A percentile compares a stretch with the other conserved stretches of the same genome.
Conservation (phyloP, 2,888 invertebrate genomes). For the Agrochola lychnidis region DNA sequence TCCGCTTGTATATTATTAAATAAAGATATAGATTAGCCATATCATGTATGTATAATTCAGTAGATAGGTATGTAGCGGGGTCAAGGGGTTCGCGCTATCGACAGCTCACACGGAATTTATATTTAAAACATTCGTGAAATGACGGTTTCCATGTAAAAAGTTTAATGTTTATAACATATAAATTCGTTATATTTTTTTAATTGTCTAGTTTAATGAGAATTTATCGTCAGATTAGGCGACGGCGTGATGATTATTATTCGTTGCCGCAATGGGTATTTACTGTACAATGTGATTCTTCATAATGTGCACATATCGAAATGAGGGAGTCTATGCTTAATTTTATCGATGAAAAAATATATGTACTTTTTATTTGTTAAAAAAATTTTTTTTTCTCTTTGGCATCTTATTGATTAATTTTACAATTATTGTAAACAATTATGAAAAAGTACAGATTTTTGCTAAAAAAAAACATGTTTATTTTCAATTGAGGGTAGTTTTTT, state of each 20-base stretch:
- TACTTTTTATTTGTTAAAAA: too few relatives aligned
- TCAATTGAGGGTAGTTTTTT: too few relatives aligned
- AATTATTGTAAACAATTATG: too few relatives aligned
- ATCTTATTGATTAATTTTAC: too few relatives aligned
- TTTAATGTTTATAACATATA: conserved; percentile 19
- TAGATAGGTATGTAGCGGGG: conserved; percentile 46
- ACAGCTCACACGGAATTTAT: conserved; percentile 45
- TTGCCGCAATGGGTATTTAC: conserved; percentile 20
- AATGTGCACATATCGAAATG: too few relatives aligned
- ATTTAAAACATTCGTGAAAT: conserved; percentile 42
- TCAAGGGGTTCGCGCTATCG: conserved; percentile 47
- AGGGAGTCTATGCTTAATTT: too few relatives aligned
- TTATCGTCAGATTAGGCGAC: conserved; percentile 22
- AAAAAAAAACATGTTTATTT: too few relatives aligned
- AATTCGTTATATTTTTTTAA: conserved; percentile 14
- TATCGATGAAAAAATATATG: too few relatives aligned
- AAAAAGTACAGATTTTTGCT: too few relatives aligned
- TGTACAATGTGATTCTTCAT: too few relatives aligned
- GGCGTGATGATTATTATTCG: conserved; percentile 19
- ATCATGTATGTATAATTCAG: conserved; percentile 51
- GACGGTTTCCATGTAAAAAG: conserved; percentile 28
- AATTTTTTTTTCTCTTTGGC: too few relatives aligned
- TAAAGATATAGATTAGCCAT: conserved; percentile 51
- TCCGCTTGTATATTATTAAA: conserved; percentile 34
- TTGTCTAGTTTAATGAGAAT: conserved; percentile 30